Evolutionary conservation across 2,888 invertebrate species (phyloP).

Genomic region (Drosophila buzzatii): DNA sequence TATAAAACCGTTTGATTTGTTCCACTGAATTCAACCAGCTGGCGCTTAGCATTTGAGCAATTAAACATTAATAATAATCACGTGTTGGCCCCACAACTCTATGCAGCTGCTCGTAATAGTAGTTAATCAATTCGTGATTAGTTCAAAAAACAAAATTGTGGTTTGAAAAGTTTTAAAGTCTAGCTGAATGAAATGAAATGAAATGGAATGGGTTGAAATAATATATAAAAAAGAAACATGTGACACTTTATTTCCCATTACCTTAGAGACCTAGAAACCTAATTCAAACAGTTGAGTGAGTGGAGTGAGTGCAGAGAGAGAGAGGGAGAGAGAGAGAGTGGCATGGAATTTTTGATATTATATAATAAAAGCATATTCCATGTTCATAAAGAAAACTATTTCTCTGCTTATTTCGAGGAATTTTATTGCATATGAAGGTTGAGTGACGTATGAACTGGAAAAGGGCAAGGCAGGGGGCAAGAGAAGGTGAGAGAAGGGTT

Average conservation of each 20-base stretch:
- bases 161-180: not conserved
- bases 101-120: not conserved
- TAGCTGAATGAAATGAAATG: not conserved
- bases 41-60: not conserved
- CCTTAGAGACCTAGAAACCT: conserved; percentile 1
- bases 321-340: not conserved
- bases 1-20: conserved; percentile 5
- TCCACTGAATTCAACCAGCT: not conserved
- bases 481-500: not conserved
- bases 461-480: too few relatives aligned
- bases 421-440: not conserved
- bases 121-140: conserved; percentile 6
- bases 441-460: not conserved
- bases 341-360: not conserved
- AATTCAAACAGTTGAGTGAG: not conserved
- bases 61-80: conserved; percentile 2
- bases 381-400: conserved; percentile 4
- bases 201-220: not conserved
- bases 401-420: too few relatives aligned
- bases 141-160: not conserved
- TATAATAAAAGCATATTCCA: conserved; percentile 3
- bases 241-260: not conserved
- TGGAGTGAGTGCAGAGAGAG: not conserved
- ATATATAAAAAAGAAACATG: not conserved
- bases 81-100: not conserved